Evolutionary conservation across 2,797 vertebrate genomes (phyloP).

Genomic region (Phalloptychus januarius): DNA sequence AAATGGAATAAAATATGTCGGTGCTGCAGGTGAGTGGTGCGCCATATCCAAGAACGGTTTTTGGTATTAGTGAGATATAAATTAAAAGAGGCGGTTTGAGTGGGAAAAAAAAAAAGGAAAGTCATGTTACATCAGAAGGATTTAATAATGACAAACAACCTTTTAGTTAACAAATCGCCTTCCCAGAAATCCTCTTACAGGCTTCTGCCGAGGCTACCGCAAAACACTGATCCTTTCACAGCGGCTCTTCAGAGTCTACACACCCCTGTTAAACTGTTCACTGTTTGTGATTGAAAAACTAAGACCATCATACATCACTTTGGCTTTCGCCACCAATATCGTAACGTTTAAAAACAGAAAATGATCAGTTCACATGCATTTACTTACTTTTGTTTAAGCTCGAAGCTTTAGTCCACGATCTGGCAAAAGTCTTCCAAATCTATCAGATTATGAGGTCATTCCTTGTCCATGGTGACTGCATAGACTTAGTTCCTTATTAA

Average conservation of each 20-base stretch:
- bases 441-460: background rate
- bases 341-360: background rate
- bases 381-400: background rate
- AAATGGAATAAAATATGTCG: slow-evolving; percentile 6
- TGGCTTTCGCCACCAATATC: background rate
- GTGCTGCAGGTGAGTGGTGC: slow-evolving; percentile 1
- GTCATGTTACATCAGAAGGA: slow-evolving; percentile 68
- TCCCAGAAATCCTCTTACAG: slow-evolving; percentile 67
- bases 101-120: slow-evolving; percentile 51
- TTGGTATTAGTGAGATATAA: slow-evolving; percentile 15
- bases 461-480: background rate
- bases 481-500: background rate
- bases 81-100: slow-evolving; percentile 38
- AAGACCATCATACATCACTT: background rate
- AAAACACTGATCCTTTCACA: background rate
- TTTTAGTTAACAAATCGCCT: slow-evolving; percentile 67
- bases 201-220: slow-evolving; percentile 25
- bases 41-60: background rate
- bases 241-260: background rate
- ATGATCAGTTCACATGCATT: too few species aligned
- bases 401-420: background rate
- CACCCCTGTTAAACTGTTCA: background rate
- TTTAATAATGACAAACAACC: slow-evolving; percentile 63
- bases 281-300: background rate
- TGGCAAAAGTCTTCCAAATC: background rate